Evolutionary conservation across 1,140 invertebrate genomes (phyloP).

Genomic region (Saxidomus purpurata): DNA sequence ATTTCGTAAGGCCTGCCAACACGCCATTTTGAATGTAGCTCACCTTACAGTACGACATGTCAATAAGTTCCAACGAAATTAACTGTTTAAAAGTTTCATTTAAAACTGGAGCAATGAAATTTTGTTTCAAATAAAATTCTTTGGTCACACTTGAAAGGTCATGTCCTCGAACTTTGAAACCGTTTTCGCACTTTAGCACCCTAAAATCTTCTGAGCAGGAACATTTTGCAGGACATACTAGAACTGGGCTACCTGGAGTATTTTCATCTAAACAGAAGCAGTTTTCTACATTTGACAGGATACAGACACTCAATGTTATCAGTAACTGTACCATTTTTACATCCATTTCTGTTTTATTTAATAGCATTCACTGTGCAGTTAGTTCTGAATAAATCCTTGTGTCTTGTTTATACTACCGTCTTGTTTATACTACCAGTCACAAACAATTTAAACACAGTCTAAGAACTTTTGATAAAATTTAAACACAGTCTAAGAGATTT

Average conservation of each 20-base stretch:
- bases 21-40: slow-evolving; percentile 57
- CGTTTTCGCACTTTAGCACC: slow-evolving; percentile 31
- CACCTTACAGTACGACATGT: slow-evolving; percentile 46
- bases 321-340: neutral
- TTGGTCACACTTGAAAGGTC: slow-evolving; percentile 32
- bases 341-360: neutral
- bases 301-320: neutral
- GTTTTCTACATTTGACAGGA: slow-evolving; percentile 29
- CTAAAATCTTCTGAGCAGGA: slow-evolving; percentile 38
- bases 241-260: too few relatives aligned
- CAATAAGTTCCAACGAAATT: slow-evolving; percentile 18
- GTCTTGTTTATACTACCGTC: too few relatives aligned
- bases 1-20: slow-evolving; percentile 34
- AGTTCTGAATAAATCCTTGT: too few relatives aligned
- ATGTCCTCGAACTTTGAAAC: slow-evolving; percentile 9
- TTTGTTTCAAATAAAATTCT: slow-evolving; percentile 15
- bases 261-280: slow-evolving; percentile 14
- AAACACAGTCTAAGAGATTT: too few relatives aligned
- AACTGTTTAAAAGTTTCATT: slow-evolving; percentile 56
- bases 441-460: too few relatives aligned
- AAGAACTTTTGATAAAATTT: too few relatives aligned
- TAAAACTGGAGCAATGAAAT: slow-evolving; percentile 57
- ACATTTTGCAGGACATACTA: slow-evolving; percentile 42
- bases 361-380: too few relatives aligned
- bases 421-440: too few relatives aligned